Base-by-base conservation (phyloP, 2,888 invertebrate species). In the Boloria selene region DNA sequence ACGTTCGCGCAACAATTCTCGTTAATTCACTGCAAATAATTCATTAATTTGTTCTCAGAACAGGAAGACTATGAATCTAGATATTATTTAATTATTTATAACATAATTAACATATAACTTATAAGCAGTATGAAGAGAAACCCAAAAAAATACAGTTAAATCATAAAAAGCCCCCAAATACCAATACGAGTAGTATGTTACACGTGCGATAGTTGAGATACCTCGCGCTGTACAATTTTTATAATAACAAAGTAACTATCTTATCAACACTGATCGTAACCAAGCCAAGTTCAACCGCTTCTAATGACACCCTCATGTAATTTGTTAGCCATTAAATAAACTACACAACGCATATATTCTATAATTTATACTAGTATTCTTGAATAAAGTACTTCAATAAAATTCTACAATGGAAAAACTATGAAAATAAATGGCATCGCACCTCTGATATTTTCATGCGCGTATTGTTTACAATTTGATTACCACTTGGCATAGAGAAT, bases 241-340 rank as follows among this genome's bases (percentile, higher is more conserved):
- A 60, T 68, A 65, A 60, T 65, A 65, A 64, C 61, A 45, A 42
- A 51, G 38, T 47, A 53, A 44, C 18, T 67, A 73, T 54, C 64
- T 66, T 65, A 67, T 67, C 59, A 65, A 47, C 64, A 70, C 72
- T 75, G 72, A 79, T 77, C 79, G 79, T 77, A 74, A 71, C 54
- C 75, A 64, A 85, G 83, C 84, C 87, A 86, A 89, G 86, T 88
- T 84, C 81, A 86, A 85, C 88, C 74, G 83, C 75, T 79, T 66
- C 76, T 85, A 85, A 87, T 88, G 84, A 83, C 76, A 83, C 79
- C 77, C 76, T 81, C 73, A 74, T 81, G 78, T 84, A 84, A 87
- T 87, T 86, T 81, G 79, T 79, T 76, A 76, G 78, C 83, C 83
- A 83, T 88, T 88, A 87, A 82, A 83, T 82, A 77, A 77, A 86